Evolutionary conservation across 92 coral and sea anemone genomes (phyloP).

Genomic region (Zoanthus sociatus): DNA sequence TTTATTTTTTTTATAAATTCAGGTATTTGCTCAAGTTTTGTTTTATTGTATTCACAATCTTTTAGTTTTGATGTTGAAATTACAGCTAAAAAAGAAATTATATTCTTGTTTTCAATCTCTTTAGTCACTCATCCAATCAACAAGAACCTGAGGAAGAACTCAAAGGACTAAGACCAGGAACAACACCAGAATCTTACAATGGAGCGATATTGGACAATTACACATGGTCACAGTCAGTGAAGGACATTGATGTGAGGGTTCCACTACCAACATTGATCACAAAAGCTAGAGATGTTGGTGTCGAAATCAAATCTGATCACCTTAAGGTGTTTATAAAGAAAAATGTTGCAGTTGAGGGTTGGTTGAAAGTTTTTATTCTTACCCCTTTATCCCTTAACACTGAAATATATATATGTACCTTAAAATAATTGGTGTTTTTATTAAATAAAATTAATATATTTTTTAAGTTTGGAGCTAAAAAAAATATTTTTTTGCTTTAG

Average conservation of each 20-base stretch:
- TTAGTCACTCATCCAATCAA: constrained; percentile 27
- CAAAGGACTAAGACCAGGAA: constrained; percentile 79
- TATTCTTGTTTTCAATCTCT: background rate
- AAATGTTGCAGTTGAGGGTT: constrained; percentile 74
- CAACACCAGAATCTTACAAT: constrained; percentile 91
- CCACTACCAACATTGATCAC: constrained; percentile 81
- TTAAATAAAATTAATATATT: no score
- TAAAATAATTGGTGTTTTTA: no score
- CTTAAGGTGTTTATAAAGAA: constrained; percentile 87
- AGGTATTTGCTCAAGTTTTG: no score
- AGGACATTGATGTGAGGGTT: constrained; percentile 87
- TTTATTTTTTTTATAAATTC: no score
- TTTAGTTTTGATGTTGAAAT: no score
- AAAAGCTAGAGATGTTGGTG: constrained; percentile 90
- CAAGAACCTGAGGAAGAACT: constrained; percentile 48
- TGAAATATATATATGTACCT: no score
- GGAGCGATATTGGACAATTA: constrained; percentile 91
- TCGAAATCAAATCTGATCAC: constrained; percentile 79
- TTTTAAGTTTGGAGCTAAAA: no score
- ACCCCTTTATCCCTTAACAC: no score
- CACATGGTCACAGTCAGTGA: constrained; percentile 94
- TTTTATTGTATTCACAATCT: no score
- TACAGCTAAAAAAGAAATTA: background rate
- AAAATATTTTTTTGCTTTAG: no score
- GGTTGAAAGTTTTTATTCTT: background rate